Evolutionary conservation across 2,113 vertebrate genomes (phyloP).

Genomic region (Herpailurus yagouaroundi): DNA sequence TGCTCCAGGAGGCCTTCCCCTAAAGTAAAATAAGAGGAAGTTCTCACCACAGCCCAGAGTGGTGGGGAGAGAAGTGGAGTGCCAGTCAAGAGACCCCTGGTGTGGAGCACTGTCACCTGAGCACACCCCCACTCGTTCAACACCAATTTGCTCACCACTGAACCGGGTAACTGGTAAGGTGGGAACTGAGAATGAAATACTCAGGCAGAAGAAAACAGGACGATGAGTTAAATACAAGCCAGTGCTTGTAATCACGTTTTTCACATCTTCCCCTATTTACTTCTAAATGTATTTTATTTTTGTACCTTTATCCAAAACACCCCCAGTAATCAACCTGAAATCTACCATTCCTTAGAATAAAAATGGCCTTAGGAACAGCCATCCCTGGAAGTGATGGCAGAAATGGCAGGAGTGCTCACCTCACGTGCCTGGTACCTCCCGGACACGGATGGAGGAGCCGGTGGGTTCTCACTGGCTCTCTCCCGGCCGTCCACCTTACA

Average conservation of each 20-base stretch:
- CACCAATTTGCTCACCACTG: not conserved
- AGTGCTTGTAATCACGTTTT: not conserved
- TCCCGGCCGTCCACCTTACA: not conserved
- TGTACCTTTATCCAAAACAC: not conserved
- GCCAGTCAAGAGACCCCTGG: not conserved
- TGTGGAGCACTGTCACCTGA: not conserved
- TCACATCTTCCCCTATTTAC: not conserved
- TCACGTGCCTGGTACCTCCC: not conserved
- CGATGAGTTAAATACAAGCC: not conserved
- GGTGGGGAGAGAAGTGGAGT: not conserved
- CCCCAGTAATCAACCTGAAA: not conserved
- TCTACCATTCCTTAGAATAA: not conserved
- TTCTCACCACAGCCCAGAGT: not conserved
- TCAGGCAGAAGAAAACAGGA: not conserved
- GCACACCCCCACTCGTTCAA: not conserved
- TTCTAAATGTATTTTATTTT: conserved; percentile 28
- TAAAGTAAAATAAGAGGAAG: conserved; percentile 1
- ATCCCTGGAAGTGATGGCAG: not conserved
- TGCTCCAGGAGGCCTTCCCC: not conserved
- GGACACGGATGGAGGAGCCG: not conserved
- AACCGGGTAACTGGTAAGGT: not conserved
- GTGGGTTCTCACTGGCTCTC: not conserved
- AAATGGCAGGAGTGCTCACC: not conserved
- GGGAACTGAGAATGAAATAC: not conserved
- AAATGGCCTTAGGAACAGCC: not conserved